Conservation (phyloP, 2,113 vertebrate species). For the Leiothrix lutea region DNA sequence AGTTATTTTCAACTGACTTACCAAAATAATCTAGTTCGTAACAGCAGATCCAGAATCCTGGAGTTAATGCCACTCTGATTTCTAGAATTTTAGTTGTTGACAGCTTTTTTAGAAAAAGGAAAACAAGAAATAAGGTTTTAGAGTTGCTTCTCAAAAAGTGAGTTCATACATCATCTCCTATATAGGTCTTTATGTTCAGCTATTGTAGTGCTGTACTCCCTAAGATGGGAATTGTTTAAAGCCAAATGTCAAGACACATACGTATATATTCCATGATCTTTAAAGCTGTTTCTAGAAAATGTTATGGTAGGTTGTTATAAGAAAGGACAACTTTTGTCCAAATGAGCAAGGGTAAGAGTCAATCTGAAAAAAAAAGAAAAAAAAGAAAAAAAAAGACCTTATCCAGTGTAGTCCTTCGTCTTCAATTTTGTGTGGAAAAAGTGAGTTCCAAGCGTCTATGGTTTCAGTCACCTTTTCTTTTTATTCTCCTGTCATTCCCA, state of each 20-base stretch:
- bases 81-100: neutral
- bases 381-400: neutral
- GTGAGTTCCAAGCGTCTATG: neutral
- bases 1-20: neutral
- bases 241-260: neutral
- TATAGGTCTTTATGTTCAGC: neutral
- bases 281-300: slow-evolving; percentile 16
- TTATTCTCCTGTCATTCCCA: slow-evolving; percentile 6
- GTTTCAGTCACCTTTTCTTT: slow-evolving; percentile 30
- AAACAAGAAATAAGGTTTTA: neutral
- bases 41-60: neutral
- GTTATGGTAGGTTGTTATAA: neutral
- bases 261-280: neutral
- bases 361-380: neutral
- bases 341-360: neutral
- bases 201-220: neutral
- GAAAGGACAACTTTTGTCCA: neutral
- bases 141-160: neutral
- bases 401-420: neutral
- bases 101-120: neutral
- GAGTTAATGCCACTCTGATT: neutral
- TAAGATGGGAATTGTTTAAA: neutral
- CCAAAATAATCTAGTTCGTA: neutral
- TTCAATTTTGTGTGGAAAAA: neutral
- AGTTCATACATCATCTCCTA: neutral